These are phyloP conservation scores for Phenganax subtilis DNA, from an alignment of 92 coral and sea anemone genomes.

Conservation along the genomic window DNA sequence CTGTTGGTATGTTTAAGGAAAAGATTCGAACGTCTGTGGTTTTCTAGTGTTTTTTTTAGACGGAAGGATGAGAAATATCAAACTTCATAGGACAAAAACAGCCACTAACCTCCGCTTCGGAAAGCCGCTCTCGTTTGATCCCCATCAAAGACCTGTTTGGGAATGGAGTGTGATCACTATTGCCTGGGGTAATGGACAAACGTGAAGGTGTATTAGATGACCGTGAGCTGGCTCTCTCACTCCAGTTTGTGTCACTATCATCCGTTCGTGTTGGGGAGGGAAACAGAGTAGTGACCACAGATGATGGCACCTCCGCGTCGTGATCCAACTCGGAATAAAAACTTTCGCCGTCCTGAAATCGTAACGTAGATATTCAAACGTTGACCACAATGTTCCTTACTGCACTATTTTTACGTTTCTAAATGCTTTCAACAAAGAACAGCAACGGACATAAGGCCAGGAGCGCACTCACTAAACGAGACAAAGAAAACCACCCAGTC, in stretches of 20 bases:
- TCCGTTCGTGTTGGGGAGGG: conserved; percentile 32
- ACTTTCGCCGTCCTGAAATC: conserved; percentile 7
- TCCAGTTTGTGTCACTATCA: conserved; percentile 25
- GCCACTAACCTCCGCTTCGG: conserved; percentile 10
- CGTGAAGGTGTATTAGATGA: conserved; percentile 13
- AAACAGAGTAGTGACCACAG: background rate
- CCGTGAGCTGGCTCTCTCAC: conserved; percentile 28
- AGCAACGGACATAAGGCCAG: too few species aligned
- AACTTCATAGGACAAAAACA: too few species aligned
- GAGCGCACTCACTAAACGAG: too few species aligned
- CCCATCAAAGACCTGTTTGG: background rate
- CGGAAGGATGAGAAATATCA: too few species aligned
- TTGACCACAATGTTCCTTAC: too few species aligned
- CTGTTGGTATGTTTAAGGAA: too few species aligned
- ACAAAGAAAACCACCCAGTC: too few species aligned
- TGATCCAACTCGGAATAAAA: conserved; percentile 6
- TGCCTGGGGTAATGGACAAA: background rate
- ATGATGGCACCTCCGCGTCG: background rate
- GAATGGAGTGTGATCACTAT: conserved; percentile 1
- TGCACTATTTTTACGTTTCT: too few species aligned
- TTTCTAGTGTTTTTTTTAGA: too few species aligned
- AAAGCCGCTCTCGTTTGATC: background rate
- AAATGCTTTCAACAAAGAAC: too few species aligned
- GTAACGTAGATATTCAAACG: too few species aligned
- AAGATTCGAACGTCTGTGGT: too few species aligned